Conservation (phyloP, 1,140 invertebrate species). For the Bombyx mori region ASM3026992v2 NC_085133.1:3966501-3967000, state of each 20-base stretch:
- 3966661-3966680: slow-evolving; percentile 64
- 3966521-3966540: slow-evolving; percentile 11
- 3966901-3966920: slow-evolving; percentile 35
- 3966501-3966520: neutral
- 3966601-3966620: slow-evolving; percentile 39
- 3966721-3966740: slow-evolving; percentile 1
- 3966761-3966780: slow-evolving; percentile 30
- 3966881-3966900: slow-evolving; percentile 57
- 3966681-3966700: slow-evolving; percentile 61
- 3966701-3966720: slow-evolving; percentile 62
- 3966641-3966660: slow-evolving; percentile 65
- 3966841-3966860: slow-evolving; percentile 55
- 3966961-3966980: slow-evolving; percentile 42
- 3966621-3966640: slow-evolving; percentile 65
- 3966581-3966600: slow-evolving; percentile 49
- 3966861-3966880: slow-evolving; percentile 63
- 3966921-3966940: slow-evolving; percentile 58
- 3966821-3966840: slow-evolving; percentile 50
- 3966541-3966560: slow-evolving; percentile 28
- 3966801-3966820: slow-evolving; percentile 31
- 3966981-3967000: slow-evolving; percentile 61
- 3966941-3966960: slow-evolving; percentile 31
- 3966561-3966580: slow-evolving; percentile 22
- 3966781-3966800: slow-evolving; percentile 16
- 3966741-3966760: slow-evolving; percentile 25